Evolutionary conservation across 2,113 vertebrate species (phyloP), one percentile per base, ranked within the genome.

Genomic region (Nothobranchius kuhntae): DNA sequence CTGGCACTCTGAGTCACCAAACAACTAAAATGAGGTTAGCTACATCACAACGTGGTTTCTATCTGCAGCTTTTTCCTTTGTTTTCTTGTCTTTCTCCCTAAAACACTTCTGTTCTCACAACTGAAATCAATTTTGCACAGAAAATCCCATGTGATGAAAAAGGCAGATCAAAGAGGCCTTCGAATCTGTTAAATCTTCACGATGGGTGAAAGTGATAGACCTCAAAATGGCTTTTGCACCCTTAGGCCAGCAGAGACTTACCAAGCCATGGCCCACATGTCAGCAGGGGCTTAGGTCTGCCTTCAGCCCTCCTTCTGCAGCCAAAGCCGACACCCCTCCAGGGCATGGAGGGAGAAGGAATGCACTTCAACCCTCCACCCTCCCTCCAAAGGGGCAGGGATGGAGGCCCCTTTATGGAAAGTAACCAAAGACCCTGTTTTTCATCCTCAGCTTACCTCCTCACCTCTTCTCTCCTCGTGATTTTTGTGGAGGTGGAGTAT

Each of bases 401-500:
- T 75, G 75, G 75, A 83, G 83, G 75, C 82, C 83, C 72, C 83
- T 81, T 82, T 81, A 77, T 87, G 83, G 78, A 89, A 84, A 80
- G 45, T 65, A 73, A 85, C 85, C 81, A 82, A 21, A 86, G 68
- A 83, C 83, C 81, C 76, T 80, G 81, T 85, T 82, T 86, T 88
- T 69, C 59, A 78, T 80, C 71, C 69, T 11, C 61, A 61, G 61
- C 58, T 68, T 82, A 63, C 70, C 78, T 68, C 75, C 70, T 88
- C 84, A 60, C 42, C 63, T 67, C 56, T 65, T 61, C 69, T 71
- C 67, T 85, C 65, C 69, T 68, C 85, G 70, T 61, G 4, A 65
- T 91, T 84, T 91, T 89, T 89, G 85, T 81, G 68, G 81, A 69
- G 72, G 73, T 61, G 81, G 80, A 80, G 77, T 75, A 85, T 81